phyloP scores from a whole-genome alignment of 1,140 invertebrate genomes.

The Trichomalopsis sarcophagae region DNA sequence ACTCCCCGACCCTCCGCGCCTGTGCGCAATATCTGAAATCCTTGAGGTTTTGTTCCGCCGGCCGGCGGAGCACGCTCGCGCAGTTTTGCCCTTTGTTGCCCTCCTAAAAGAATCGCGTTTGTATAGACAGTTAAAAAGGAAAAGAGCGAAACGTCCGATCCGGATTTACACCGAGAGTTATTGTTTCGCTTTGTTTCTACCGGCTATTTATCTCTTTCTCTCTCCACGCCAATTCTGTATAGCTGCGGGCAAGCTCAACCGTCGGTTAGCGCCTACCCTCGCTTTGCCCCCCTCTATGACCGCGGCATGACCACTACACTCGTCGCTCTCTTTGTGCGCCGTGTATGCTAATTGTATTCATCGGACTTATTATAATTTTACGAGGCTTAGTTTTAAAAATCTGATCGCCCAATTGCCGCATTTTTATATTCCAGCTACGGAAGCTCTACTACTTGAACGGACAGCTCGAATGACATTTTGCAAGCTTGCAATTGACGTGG shows the following conservation, averaged over 20 bases:
- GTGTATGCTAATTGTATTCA: no score
- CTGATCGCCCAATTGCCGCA: no score
- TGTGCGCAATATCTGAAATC: not conserved
- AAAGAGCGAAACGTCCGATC: not conserved
- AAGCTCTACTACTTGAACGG: no score
- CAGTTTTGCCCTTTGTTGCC: not conserved
- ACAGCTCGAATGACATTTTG: no score
- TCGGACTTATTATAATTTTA: no score
- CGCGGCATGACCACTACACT: no score
- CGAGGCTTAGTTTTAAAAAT: no score
- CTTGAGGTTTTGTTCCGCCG: not conserved
- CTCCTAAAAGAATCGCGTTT: not conserved
- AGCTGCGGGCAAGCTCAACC: not conserved
- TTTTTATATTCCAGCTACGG: no score
- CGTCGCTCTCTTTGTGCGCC: no score
- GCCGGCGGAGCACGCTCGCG: not conserved
- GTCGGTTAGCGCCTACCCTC: not conserved
- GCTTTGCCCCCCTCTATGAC: no score
- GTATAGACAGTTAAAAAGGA: conserved; percentile 1
- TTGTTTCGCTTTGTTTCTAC: not conserved
- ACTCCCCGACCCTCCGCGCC: no score
- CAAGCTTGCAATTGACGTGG: no score
- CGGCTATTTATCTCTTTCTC: not conserved
- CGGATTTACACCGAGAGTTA: not conserved
- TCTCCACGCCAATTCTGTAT: not conserved